phyloP scores from a whole-genome alignment of 37 sponge, comb jelly and placozoan genomes.

The Spongia lamella region DNA sequence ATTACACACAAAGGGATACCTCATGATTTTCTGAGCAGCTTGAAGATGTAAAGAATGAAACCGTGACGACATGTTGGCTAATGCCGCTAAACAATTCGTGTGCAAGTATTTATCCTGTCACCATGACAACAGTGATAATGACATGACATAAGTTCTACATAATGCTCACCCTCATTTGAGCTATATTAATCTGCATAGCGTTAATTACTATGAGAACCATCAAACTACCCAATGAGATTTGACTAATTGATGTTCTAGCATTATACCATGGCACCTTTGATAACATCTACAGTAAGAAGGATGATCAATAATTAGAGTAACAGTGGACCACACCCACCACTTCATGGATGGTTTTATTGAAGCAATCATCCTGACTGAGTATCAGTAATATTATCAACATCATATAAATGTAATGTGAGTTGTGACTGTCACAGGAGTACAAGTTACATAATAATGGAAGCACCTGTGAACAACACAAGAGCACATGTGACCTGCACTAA shows the following conservation, averaged over 20 bases:
- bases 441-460: slow-evolving; percentile 83
- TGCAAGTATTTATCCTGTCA: slow-evolving; percentile 92
- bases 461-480: slow-evolving; percentile 47
- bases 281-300: slow-evolving; percentile 43
- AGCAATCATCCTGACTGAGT: slow-evolving; percentile 89
- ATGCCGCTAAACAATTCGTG: slow-evolving; percentile 95
- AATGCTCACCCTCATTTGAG: slow-evolving; percentile 82
- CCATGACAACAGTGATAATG: neutral
- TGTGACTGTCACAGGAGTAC: slow-evolving; percentile 58
- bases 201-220: slow-evolving; percentile 82
- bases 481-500: too few species aligned
- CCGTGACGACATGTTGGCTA: slow-evolving; percentile 94
- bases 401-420: slow-evolving; percentile 95
- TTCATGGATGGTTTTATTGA: slow-evolving; percentile 91
- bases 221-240: slow-evolving; percentile 83
- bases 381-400: slow-evolving; percentile 93
- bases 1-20: slow-evolving; percentile 23
- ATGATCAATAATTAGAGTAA: neutral
- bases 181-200: slow-evolving; percentile 87
- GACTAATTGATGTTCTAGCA: slow-evolving; percentile 57
- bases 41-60: slow-evolving; percentile 81
- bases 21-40: slow-evolving; percentile 82
- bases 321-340: slow-evolving; percentile 42
- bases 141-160: neutral
- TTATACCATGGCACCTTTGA: slow-evolving; percentile 84